These are phyloP conservation scores for Drosophila leontia DNA, from an alignment of 1,140 invertebrate species.

Conservation along the genomic window DNA sequence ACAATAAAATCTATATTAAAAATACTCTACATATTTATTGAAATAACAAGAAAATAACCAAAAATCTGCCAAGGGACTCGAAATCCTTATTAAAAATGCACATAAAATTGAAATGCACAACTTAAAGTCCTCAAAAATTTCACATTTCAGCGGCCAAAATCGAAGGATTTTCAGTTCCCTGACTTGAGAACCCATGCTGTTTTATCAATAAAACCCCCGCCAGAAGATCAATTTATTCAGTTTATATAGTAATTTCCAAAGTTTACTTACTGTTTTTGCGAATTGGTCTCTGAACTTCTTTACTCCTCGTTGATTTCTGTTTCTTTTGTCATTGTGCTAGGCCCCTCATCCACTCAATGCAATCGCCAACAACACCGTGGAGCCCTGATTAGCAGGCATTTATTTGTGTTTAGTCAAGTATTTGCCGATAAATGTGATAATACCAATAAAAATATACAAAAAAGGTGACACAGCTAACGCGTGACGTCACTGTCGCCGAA, in stretches of 20 bases:
- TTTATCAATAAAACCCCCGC: background rate
- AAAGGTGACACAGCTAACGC: background rate
- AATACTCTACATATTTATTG: background rate
- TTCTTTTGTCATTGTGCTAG: conserved; percentile 19
- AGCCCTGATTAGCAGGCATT: conserved; percentile 34
- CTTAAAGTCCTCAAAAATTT: background rate
- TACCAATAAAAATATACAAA: conserved; percentile 20
- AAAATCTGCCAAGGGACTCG: background rate
- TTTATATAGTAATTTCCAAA: too few relatives aligned
- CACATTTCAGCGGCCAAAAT: background rate
- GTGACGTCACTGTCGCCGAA: conserved; percentile 40
- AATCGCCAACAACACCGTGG: conserved; percentile 16
- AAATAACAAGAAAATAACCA: background rate
- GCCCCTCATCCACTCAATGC: conserved; percentile 21
- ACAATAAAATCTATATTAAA: background rate
- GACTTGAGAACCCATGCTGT: too few relatives aligned
- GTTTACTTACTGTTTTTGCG: conserved; percentile 23
- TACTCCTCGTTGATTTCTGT: background rate
- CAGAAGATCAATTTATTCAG: background rate
- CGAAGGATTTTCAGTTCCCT: too few relatives aligned
- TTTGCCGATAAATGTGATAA: conserved; percentile 26
- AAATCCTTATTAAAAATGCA: background rate
- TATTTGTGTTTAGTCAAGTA: conserved; percentile 48
- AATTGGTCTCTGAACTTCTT: conserved; percentile 5
- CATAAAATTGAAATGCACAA: background rate